These are phyloP conservation scores for Neotoxoptera formosana DNA, from an alignment of 1,140 invertebrate species.

Conservation along the genomic window DNA sequence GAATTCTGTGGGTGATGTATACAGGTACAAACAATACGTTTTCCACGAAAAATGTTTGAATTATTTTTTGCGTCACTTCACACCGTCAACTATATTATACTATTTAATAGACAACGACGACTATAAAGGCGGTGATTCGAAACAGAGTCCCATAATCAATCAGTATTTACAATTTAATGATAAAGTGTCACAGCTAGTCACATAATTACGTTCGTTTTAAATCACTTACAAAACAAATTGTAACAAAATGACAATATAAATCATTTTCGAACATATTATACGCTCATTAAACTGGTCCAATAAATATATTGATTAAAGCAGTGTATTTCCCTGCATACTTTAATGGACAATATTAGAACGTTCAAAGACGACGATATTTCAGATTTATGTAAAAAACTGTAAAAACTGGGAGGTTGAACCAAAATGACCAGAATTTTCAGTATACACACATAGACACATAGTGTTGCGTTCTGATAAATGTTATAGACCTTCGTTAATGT, in stretches of 20 bases:
- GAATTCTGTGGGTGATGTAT: neutral
- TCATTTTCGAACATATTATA: neutral
- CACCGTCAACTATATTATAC: neutral
- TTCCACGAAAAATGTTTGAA: neutral
- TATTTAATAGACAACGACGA: too few species aligned
- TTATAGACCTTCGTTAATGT: neutral
- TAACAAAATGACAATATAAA: neutral
- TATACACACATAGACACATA: neutral
- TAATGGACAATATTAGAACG: neutral
- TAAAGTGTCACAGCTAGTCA: neutral
- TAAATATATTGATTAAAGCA: neutral
- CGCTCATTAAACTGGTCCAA: neutral
- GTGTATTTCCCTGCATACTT: neutral
- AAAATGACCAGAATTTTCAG: neutral
- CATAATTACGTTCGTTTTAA: neutral
- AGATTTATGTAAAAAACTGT: neutral
- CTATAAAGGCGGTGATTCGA: neutral
- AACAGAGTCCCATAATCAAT: neutral
- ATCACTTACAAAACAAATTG: neutral
- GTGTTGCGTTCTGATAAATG: neutral
- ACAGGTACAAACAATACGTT: neutral
- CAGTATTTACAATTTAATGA: neutral
- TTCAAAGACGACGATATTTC: neutral
- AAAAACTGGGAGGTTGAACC: neutral
- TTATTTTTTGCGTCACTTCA: neutral